Evolutionary conservation across 2,113 vertebrate genomes (phyloP).

Genomic region (Hystrix cristata): DNA sequence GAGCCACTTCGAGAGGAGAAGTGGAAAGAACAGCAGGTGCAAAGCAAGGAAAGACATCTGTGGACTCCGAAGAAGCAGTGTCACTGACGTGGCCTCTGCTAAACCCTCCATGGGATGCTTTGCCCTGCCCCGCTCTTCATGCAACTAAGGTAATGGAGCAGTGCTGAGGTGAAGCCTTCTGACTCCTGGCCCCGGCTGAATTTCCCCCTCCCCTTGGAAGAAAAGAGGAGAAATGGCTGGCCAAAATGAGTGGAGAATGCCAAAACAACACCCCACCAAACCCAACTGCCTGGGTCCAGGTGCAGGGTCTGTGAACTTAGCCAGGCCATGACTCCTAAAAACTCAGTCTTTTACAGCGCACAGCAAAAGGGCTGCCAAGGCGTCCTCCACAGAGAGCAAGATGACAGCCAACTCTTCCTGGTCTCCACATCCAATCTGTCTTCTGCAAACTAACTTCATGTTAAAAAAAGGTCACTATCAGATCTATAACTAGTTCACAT

Average conservation of each 20-base stretch:
- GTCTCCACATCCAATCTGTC: too few species aligned
- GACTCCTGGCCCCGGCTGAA: too few species aligned
- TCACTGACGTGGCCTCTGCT: not conserved
- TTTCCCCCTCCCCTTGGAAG: not conserved
- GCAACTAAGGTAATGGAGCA: not conserved
- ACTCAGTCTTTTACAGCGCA: rapidly evolving
- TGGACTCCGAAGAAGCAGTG: not conserved
- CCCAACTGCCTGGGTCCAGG: rapidly evolving
- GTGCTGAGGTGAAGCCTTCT: not conserved
- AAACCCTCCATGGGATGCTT: rapidly evolving
- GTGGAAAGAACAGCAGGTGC: not conserved
- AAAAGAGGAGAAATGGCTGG: not conserved
- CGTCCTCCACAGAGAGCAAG: rapidly evolving
- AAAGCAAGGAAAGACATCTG: not conserved
- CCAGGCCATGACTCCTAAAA: too few species aligned
- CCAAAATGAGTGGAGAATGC: not conserved
- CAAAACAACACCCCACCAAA: rapidly evolving
- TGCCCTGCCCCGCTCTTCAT: too few species aligned
- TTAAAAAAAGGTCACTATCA: not conserved
- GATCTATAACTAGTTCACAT: not conserved
- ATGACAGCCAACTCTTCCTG: rapidly evolving
- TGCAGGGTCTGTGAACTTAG: rapidly evolving
- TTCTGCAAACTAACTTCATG: not conserved
- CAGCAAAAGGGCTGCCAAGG: rapidly evolving
- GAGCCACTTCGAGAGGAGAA: not conserved